Percentiles rank a stretch among this genome's conserved stretches.
phyloP scores from a whole-genome alignment of 2,888 invertebrate genomes.

The Epistrophe eligans region DNA sequence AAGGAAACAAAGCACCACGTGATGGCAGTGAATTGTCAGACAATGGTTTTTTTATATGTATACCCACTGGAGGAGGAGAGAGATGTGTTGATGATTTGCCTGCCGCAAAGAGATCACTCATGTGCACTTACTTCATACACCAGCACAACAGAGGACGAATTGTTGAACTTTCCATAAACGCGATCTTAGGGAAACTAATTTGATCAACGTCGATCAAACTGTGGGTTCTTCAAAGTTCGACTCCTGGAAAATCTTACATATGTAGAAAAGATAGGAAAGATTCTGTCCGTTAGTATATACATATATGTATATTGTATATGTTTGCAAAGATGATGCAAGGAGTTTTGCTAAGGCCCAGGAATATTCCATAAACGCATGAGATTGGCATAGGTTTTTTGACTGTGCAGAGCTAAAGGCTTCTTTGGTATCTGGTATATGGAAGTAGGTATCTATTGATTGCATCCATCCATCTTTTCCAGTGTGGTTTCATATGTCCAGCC shows the following conservation, averaged over 20 bases:
- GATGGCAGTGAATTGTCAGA: constrained; percentile 56
- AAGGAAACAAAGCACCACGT: constrained; percentile 8
- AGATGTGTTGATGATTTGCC: constrained; percentile 55
- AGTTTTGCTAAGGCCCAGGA: not conserved
- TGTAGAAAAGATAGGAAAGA: not conserved
- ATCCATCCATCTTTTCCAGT: constrained; percentile 61
- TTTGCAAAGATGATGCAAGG: not conserved
- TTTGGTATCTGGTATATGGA: constrained; percentile 53
- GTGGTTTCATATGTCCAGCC: constrained; percentile 32
- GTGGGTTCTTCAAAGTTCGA: constrained; percentile 76
- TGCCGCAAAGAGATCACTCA: constrained; percentile 37
- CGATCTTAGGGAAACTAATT: constrained; percentile 82
- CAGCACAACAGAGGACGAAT: constrained; percentile 11
- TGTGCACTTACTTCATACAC: not conserved
- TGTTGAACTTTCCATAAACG: constrained; percentile 81
- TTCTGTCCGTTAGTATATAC: not conserved
- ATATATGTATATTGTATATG: too few species aligned
- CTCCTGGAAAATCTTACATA: constrained; percentile 1
- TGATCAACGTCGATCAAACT: constrained; percentile 81
- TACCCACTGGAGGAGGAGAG: not conserved
- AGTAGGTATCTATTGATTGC: constrained; percentile 53
- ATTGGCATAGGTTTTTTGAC: constrained; percentile 29
- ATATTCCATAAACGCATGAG: constrained; percentile 40
- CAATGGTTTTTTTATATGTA: constrained; percentile 21
- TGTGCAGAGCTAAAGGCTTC: constrained; percentile 23